A percentile compares a stretch with the other conserved stretches of the same genome.
Conservation (phyloP, 1,140 invertebrate genomes). For the Ectropis grisescens region DNA sequence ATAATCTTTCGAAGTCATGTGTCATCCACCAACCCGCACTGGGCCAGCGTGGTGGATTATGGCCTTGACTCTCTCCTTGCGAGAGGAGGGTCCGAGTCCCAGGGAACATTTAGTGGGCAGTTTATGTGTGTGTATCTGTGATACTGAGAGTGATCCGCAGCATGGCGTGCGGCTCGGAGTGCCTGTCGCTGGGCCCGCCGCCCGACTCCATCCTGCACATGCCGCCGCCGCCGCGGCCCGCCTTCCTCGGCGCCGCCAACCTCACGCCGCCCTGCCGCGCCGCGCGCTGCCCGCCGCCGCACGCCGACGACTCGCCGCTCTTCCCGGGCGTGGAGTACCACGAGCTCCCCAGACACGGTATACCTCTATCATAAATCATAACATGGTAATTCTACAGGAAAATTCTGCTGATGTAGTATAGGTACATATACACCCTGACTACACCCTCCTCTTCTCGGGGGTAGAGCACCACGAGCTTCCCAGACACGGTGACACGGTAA, state of each 20-base stretch:
- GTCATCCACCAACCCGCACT: too few species aligned
- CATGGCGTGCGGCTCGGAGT: slow-evolving; percentile 70
- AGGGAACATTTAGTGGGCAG: too few species aligned
- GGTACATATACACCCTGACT: too few species aligned
- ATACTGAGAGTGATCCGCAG: too few species aligned
- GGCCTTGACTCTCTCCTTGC: too few species aligned
- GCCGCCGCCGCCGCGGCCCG: slow-evolving; percentile 84
- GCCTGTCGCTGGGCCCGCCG: slow-evolving; percentile 82
- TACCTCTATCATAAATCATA: too few species aligned
- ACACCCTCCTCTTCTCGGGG: slow-evolving; percentile 65
- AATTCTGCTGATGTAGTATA: too few species aligned
- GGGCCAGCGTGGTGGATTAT: too few species aligned
- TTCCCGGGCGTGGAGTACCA: slow-evolving; percentile 78
- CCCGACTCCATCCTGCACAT: slow-evolving; percentile 83
- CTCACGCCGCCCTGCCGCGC: slow-evolving; percentile 71
- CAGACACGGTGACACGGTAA: slow-evolving; percentile 81
- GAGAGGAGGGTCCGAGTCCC: too few species aligned
- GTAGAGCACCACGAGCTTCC: slow-evolving; percentile 83
- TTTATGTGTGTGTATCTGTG: too few species aligned
- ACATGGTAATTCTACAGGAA: too few species aligned
- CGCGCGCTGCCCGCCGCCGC: slow-evolving; percentile 67
- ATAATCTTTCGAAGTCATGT: too few species aligned
- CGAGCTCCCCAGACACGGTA: slow-evolving; percentile 81
- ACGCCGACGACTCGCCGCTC: slow-evolving; percentile 54
- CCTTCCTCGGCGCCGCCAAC: slow-evolving; percentile 73